A percentile compares a stretch with the other conserved stretches of the same genome.
phyloP scores from a whole-genome alignment of 2,113 vertebrate genomes.

The Heterotilapia buettikoferi region DNA sequence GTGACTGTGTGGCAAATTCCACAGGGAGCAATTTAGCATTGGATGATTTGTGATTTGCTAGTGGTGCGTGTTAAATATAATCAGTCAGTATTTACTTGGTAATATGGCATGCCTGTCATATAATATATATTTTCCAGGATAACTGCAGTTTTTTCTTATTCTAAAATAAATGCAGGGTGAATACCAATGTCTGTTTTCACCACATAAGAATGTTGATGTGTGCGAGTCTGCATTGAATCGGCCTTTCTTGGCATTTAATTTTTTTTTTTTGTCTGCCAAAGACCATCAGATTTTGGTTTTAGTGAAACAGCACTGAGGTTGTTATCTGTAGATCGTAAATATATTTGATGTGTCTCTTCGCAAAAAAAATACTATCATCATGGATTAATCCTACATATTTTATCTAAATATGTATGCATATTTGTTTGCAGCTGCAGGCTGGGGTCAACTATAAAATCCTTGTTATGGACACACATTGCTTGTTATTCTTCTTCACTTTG shows the following conservation, averaged over 20 bases:
- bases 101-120: constrained; percentile 44
- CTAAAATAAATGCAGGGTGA: constrained; percentile 34
- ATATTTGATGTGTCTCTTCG: background rate
- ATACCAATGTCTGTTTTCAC: constrained; percentile 47
- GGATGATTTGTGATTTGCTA: constrained; percentile 50
- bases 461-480: background rate
- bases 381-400: background rate
- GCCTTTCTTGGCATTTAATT: constrained; percentile 20
- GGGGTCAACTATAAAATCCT: background rate
- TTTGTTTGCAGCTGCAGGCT: background rate
- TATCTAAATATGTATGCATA: background rate
- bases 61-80: constrained; percentile 59
- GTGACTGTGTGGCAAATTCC: constrained; percentile 35
- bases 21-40: constrained; percentile 42
- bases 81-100: constrained; percentile 60
- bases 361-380: background rate
- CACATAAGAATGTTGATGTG: constrained; percentile 38
- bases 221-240: background rate
- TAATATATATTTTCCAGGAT: constrained; percentile 12
- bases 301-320: background rate
- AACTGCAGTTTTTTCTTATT: background rate
- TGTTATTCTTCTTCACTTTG: background rate
- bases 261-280: background rate
- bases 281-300: background rate
- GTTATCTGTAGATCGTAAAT: background rate